phyloP scores from a whole-genome alignment of 92 coral and sea anemone genomes.

The Bergia sp. region DNA sequence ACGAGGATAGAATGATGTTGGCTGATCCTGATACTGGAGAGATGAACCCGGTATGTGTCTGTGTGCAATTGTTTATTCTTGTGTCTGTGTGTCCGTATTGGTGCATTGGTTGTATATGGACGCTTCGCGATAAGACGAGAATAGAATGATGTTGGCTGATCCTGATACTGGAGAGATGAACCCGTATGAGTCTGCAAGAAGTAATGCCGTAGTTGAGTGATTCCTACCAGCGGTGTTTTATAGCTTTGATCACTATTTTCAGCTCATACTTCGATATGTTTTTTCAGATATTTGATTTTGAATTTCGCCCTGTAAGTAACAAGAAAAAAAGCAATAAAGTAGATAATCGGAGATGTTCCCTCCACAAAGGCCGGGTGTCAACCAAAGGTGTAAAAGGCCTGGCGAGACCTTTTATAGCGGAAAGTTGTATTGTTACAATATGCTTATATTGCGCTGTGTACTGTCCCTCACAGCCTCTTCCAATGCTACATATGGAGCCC shows the following conservation, averaged over 20 bases:
- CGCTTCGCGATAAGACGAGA: slow-evolving; percentile 93
- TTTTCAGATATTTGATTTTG: too few species aligned
- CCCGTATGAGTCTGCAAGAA: slow-evolving; percentile 63
- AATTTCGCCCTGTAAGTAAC: too few species aligned
- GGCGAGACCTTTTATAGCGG: neutral
- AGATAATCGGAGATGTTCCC: too few species aligned
- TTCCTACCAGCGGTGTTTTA: too few species aligned
- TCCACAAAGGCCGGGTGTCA: too few species aligned
- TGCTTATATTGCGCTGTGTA: neutral
- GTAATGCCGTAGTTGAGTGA: too few species aligned
- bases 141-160: slow-evolving; percentile 86
- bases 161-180: slow-evolving; percentile 94
- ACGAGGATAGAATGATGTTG: slow-evolving; percentile 87
- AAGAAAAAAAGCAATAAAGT: too few species aligned
- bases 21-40: slow-evolving; percentile 93
- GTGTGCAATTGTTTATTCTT: neutral
- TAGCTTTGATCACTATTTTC: too few species aligned
- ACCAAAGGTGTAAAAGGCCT: neutral
- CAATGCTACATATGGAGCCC: slow-evolving; percentile 98
- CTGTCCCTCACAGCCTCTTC: slow-evolving; percentile 65
- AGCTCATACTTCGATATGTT: too few species aligned
- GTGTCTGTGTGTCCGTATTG: slow-evolving; percentile 49
- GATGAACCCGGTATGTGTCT: slow-evolving; percentile 82
- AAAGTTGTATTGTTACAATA: neutral
- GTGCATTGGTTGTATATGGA: slow-evolving; percentile 93